A percentile compares a stretch with the other conserved stretches of the same genome.
These are phyloP conservation scores for Drosophila monieri DNA, from an alignment of 2,888 invertebrate species.

Conservation along the genomic window DNA sequence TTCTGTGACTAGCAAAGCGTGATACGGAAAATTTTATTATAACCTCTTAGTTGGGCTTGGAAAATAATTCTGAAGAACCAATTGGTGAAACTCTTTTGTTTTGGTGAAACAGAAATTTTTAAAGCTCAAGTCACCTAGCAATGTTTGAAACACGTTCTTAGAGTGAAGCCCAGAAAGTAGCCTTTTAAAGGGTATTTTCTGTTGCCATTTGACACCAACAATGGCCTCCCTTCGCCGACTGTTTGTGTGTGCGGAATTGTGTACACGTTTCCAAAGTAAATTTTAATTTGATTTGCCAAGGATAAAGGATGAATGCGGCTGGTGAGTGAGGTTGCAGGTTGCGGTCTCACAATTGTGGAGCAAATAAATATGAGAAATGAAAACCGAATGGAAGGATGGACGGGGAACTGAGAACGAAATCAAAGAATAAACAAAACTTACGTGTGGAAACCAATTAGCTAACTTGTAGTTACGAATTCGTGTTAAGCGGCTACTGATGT, in stretches of 20 bases:
- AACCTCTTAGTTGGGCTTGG: no score
- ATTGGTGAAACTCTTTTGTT: no score
- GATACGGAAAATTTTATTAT: no score
- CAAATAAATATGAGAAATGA: constrained; percentile 27
- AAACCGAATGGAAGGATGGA: background rate
- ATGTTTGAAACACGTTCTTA: no score
- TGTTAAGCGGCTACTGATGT: constrained; percentile 39
- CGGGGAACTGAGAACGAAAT: constrained; percentile 1
- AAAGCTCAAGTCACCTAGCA: no score
- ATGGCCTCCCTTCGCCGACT: constrained; percentile 25
- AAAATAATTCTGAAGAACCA: no score
- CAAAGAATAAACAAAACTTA: constrained; percentile 72
- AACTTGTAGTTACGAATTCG: constrained; percentile 68
- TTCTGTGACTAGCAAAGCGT: no score
- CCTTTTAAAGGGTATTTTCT: constrained; percentile 2
- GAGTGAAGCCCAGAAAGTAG: background rate
- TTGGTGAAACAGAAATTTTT: no score
- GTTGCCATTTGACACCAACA: constrained; percentile 40
- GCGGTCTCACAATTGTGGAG: constrained; percentile 33
- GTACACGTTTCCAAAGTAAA: constrained; percentile 53
- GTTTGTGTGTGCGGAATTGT: constrained; percentile 17
- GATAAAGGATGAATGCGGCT: constrained; percentile 45
- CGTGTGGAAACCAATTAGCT: constrained; percentile 81
- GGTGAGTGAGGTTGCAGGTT: constrained; percentile 21
- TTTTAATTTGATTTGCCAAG: constrained; percentile 74